Conservation (phyloP, 2,888 invertebrate species). For the Galerucella pusilla region DNA sequence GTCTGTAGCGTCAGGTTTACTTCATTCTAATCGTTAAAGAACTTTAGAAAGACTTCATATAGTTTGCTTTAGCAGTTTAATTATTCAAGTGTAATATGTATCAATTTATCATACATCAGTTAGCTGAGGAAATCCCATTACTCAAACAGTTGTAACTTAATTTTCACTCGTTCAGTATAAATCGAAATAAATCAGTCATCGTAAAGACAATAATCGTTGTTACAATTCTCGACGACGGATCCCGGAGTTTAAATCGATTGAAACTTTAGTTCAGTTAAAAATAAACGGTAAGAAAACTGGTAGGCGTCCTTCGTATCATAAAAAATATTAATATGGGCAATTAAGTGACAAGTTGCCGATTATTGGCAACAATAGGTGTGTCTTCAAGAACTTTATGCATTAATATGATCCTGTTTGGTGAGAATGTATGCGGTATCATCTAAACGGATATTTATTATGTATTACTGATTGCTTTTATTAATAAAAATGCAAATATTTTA, state of each 20-base stretch:
- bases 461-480: not conserved
- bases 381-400: constrained; percentile 21
- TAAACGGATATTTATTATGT: not conserved
- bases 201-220: constrained; percentile 6
- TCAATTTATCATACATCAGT: too few relatives aligned
- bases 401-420: constrained; percentile 33
- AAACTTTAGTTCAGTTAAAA: constrained; percentile 2
- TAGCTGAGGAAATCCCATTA: too few relatives aligned
- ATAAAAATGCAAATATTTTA: not conserved
- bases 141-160: too few relatives aligned
- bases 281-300: constrained; percentile 10
- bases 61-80: too few relatives aligned
- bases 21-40: too few relatives aligned
- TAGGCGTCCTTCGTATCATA: constrained; percentile 12
- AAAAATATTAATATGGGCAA: constrained; percentile 28
- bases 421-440: constrained; percentile 9
- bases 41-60: too few relatives aligned
- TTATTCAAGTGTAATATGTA: too few relatives aligned
- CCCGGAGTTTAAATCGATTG: constrained; percentile 23
- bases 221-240: constrained; percentile 13
- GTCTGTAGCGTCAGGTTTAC: too few relatives aligned
- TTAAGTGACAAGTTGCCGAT: constrained; percentile 39
- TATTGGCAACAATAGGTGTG: constrained; percentile 46
- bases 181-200: constrained; percentile 10
- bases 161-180: too few relatives aligned